Evolutionary conservation across 2,797 vertebrate genomes (phyloP), one percentile per base, ranked within the genome.

Genomic region (Spatula versicolor): DNA sequence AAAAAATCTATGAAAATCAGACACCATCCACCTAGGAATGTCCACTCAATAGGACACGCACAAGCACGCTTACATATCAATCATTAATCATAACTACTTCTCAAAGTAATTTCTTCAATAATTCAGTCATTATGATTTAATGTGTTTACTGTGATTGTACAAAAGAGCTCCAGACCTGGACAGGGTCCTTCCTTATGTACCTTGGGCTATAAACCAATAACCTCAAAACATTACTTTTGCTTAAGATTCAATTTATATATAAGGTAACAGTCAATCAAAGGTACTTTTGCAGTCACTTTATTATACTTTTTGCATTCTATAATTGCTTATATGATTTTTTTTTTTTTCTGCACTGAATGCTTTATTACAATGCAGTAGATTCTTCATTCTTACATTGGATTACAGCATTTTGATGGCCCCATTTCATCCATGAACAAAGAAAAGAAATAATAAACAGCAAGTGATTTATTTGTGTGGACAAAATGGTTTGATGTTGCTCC

Each of bases 381-480:
- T 88, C 23, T 14, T 14, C 25, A 18, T 76, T 91, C 66, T 66
- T 86, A 86, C 62, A 14, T 50, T 78, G 52, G 74, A 55, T 89
- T 77, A 28, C n/a, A 95, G 76, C 62, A 67, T 86, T 91, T 96
- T 93, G 85, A 72, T 91, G 83, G 39, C 60, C 50, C 56, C 26
- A 31, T 87, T 96, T 96, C 56, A 69, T 83, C 83, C 67, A 86
- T 45, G 43, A 45, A 45, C 48, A 86, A 91, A 92, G 83, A 63
- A 96, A 95, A 97, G 88, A 94, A 97, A 95, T 92, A 96, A 96
- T 96, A 97, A 97, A 93, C 56, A 95, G 63, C 6, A 16, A 16
- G 77, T 95, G 95, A 97, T 97, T 97, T 97, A 97, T 97, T 96
- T 95, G 86, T 96, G 94, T 80, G 79, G 94, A 96, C 95, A 97